These are phyloP conservation scores for Ecdyonurus torrentis DNA, from an alignment of 2,888 invertebrate species.

Conservation along the genomic window DNA sequence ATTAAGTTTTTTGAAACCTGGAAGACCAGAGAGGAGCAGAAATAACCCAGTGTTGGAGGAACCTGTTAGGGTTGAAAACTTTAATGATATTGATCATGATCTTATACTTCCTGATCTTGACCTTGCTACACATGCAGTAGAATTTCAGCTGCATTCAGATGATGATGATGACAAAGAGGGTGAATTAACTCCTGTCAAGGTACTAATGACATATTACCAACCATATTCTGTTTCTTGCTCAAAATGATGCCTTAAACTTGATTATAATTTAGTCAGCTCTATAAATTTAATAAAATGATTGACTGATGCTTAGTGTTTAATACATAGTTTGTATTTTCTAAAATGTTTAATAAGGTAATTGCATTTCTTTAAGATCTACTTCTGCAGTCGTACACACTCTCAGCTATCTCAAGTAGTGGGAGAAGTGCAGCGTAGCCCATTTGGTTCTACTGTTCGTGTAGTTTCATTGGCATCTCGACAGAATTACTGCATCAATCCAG, in stretches of 20 bases:
- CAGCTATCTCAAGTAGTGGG: conserved; percentile 89
- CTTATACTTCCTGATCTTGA: too few relatives aligned
- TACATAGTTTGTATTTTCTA: neutral
- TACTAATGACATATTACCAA: too few relatives aligned
- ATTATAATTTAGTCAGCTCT: neutral
- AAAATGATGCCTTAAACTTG: neutral
- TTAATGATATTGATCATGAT: too few relatives aligned
- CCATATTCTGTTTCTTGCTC: too few relatives aligned
- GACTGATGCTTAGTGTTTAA: neutral
- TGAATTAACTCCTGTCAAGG: too few relatives aligned
- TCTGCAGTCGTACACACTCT: conserved; percentile 93
- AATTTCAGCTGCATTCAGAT: too few relatives aligned
- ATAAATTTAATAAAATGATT: neutral
- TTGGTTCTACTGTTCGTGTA: conserved; percentile 48
- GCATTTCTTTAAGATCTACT: conserved; percentile 52
- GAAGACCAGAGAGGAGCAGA: too few relatives aligned
- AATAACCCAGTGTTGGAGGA: too few relatives aligned
- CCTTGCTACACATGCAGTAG: too few relatives aligned
- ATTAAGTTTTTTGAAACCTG: too few relatives aligned
- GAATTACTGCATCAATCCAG: conserved; percentile 76
- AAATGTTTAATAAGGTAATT: neutral
- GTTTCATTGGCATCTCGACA: conserved; percentile 80
- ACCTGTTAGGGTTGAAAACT: too few relatives aligned
- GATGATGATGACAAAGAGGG: too few relatives aligned
- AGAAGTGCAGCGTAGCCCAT: conserved; percentile 74